A percentile compares a stretch with the other conserved stretches of the same genome.
Conservation (phyloP, 2,797 vertebrate species). For the Scolopax bukidnonensis region DNA sequence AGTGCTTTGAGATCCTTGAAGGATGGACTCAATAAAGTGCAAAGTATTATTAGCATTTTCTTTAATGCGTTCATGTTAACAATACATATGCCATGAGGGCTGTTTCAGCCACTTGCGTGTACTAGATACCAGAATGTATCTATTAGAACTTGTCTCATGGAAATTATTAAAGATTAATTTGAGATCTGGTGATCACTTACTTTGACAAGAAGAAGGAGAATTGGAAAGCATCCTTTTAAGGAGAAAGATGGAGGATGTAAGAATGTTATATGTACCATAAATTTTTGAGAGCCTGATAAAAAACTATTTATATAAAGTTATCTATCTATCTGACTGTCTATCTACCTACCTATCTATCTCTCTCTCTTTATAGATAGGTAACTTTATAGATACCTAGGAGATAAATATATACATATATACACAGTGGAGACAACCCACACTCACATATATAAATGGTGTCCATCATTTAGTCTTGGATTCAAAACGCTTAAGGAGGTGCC, state of each 20-base stretch:
- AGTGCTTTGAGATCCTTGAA: constrained; percentile 27
- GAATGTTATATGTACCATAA: neutral
- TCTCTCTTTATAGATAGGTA: neutral
- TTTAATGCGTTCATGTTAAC: neutral
- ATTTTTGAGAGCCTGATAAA: neutral
- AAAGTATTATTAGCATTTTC: constrained; percentile 6
- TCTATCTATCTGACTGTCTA: neutral
- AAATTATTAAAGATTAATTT: neutral
- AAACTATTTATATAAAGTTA: neutral
- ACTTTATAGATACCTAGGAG: neutral
- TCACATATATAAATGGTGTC: neutral
- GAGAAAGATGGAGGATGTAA: neutral
- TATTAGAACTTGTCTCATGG: neutral
- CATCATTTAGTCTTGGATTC: neutral
- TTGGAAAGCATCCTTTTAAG: neutral
- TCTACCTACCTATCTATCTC: neutral
- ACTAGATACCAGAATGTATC: neutral
- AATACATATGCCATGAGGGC: neutral
- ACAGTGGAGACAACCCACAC: neutral
- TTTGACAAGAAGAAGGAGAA: neutral
- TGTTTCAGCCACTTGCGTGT: neutral
- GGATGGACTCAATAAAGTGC: neutral
- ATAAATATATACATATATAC: neutral
- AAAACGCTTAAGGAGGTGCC: neutral
- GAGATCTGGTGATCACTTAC: neutral